Conservation (phyloP, 2,797 vertebrate species). For the Silurus aristotelis region DNA sequence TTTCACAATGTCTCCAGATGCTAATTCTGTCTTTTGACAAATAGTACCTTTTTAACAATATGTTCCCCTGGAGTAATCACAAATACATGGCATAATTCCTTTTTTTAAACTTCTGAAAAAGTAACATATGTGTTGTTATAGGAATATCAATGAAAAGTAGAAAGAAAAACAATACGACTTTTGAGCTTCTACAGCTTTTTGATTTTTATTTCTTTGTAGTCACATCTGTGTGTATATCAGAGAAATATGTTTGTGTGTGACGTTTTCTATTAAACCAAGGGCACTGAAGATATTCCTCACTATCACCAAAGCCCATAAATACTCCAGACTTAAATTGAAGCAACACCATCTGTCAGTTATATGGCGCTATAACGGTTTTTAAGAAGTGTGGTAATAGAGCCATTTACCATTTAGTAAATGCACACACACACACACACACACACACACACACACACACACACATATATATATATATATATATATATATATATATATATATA, state of each 20-base stretch:
- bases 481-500: too few species aligned
- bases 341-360: conserved; percentile 79
- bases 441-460: too few species aligned
- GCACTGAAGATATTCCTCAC: conserved; percentile 78
- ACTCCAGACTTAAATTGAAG: conserved; percentile 78
- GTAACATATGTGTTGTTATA: neutral
- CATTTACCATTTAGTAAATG: conserved; percentile 65
- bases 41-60: conserved; percentile 56
- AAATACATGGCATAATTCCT: neutral
- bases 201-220: conserved; percentile 58
- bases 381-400: conserved; percentile 79
- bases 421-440: too few species aligned
- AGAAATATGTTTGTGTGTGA: conserved; percentile 63
- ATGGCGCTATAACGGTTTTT: conserved; percentile 79
- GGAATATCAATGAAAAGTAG: neutral
- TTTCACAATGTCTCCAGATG: conserved; percentile 57
- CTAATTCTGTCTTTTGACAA: conserved; percentile 57
- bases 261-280: conserved; percentile 83
- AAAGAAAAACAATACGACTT: conserved; percentile 19
- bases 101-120: neutral
- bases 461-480: too few species aligned
- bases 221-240: conserved; percentile 76
- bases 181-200: conserved; percentile 38
- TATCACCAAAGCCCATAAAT: conserved; percentile 79
- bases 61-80: neutral